These are phyloP conservation scores for Clarias laeviceps DNA, from an alignment of 2,797 vertebrate genomes.

Conservation along the genomic window DNA sequence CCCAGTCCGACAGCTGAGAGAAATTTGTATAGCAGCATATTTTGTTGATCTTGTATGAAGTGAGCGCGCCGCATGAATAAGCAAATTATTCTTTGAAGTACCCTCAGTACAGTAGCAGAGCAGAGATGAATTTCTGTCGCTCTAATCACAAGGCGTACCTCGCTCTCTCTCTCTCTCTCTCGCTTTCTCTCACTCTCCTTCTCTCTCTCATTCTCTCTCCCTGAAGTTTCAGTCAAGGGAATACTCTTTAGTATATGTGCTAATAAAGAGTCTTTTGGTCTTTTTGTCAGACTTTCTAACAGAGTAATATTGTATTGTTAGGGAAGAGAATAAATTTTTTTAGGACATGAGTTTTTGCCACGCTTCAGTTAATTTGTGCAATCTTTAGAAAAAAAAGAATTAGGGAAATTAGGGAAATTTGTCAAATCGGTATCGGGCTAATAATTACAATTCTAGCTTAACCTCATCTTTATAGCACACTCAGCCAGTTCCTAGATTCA, in stretches of 20 bases:
- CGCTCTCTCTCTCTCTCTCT: slow-evolving; percentile 7
- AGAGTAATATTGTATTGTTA: slow-evolving; percentile 5
- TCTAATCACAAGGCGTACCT: slow-evolving; percentile 56
- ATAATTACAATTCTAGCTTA: background rate
- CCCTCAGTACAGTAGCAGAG: slow-evolving; percentile 41
- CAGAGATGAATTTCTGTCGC: slow-evolving; percentile 56
- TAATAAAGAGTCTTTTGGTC: slow-evolving; percentile 48
- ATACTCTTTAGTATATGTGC: slow-evolving; percentile 32
- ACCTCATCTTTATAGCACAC: slow-evolving; percentile 31
- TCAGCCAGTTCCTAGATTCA: slow-evolving; percentile 37
- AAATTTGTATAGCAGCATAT: slow-evolving; percentile 58
- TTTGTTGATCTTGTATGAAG: slow-evolving; percentile 39
- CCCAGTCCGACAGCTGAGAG: slow-evolving; percentile 65
- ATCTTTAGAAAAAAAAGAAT: background rate
- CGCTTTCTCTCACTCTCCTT: background rate
- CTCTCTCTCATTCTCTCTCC: slow-evolving; percentile 6
- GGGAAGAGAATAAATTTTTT: background rate
- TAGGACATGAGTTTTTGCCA: background rate
- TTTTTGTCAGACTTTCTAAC: slow-evolving; percentile 31
- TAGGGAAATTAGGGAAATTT: slow-evolving; percentile 6
- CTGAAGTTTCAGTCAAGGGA: slow-evolving; percentile 30
- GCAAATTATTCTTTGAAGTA: slow-evolving; percentile 67
- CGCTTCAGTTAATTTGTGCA: background rate
- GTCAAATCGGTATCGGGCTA: background rate
- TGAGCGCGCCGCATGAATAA: slow-evolving; percentile 65